Conservation (phyloP, 2,113 vertebrate species). For the Ploceus nigricollis region DNA sequence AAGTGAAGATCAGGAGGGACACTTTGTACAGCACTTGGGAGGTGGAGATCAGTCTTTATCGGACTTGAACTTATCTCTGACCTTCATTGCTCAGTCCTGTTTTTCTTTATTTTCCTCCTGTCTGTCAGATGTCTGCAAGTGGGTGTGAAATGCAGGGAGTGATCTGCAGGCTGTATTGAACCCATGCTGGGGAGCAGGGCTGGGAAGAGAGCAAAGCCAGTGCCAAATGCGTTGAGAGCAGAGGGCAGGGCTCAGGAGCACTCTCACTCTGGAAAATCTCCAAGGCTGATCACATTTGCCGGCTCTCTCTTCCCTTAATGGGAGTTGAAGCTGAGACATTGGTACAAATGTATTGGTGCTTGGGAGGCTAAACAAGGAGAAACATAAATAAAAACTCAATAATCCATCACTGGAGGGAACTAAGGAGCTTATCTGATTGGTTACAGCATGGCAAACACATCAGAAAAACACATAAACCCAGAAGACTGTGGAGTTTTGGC, state of each 20-base stretch:
- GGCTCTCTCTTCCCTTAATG: slow-evolving; percentile 42
- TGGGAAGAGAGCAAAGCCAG: background rate
- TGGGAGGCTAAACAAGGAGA: slow-evolving; percentile 43
- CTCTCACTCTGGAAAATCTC: slow-evolving; percentile 19
- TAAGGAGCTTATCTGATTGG: slow-evolving; percentile 33
- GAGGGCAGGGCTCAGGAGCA: background rate
- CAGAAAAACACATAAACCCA: background rate
- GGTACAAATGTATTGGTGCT: slow-evolving; percentile 16
- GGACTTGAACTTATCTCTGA: background rate
- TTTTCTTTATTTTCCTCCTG: background rate
- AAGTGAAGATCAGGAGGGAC: background rate
- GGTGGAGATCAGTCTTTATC: background rate
- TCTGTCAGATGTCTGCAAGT: background rate
- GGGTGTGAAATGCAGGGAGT: background rate
- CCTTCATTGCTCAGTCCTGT: background rate
- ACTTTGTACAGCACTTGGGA: background rate
- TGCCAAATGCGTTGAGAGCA: background rate
- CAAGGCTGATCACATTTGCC: slow-evolving; percentile 41
- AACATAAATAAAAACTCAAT: slow-evolving; percentile 40
- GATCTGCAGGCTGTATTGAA: background rate
- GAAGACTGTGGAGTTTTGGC: background rate
- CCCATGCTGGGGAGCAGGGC: background rate
- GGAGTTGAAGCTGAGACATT: slow-evolving; percentile 23
- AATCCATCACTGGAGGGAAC: slow-evolving; percentile 17
- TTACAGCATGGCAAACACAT: background rate